phyloP scores from a whole-genome alignment of 1,140 invertebrate genomes.

The Halictus rubicundus region DNA sequence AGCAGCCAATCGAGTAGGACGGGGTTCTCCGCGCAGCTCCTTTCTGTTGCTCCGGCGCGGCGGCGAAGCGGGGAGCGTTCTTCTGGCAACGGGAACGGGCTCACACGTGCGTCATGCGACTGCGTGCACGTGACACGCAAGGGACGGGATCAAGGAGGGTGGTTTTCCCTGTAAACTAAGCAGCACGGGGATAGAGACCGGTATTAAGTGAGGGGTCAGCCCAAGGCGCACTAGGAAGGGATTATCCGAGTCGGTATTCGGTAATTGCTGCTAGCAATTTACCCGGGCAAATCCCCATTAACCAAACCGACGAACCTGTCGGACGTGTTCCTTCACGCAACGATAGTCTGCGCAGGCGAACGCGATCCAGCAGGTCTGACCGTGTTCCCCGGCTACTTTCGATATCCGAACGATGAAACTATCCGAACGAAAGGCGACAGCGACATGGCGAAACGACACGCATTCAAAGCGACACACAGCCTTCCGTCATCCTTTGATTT shows the following conservation, averaged over 20 bases:
- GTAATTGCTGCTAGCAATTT: constrained; percentile 74
- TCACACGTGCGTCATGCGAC: constrained; percentile 50
- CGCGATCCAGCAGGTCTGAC: constrained; percentile 9
- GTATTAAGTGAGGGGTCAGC: constrained; percentile 62
- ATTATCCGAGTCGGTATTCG: constrained; percentile 70
- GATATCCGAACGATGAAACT: constrained; percentile 2
- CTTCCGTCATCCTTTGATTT: constrained; percentile 7
- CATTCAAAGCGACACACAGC: constrained; percentile 5
- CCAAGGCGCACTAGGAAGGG: constrained; percentile 62
- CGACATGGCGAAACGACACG: constrained; percentile 11
- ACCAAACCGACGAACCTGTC: constrained; percentile 61
- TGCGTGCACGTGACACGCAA: constrained; percentile 69
- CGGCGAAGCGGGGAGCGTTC: constrained; percentile 57
- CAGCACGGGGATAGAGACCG: constrained; percentile 51
- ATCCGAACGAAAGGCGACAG: constrained; percentile 10
- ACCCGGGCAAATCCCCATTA: constrained; percentile 72
- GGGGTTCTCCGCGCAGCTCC: background rate
- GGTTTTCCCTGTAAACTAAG: constrained; percentile 73
- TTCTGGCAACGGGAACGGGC: constrained; percentile 59
- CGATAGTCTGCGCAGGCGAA: constrained; percentile 1
- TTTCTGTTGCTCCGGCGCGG: background rate
- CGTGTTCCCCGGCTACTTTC: background rate
- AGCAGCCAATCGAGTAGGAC: constrained; percentile 6
- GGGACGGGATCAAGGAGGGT: constrained; percentile 62
- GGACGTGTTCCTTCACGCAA: constrained; percentile 41